A percentile compares a stretch with the other conserved stretches of the same genome.
phyloP scores from a whole-genome alignment of 2,797 vertebrate genomes.

The Setipinna tenuifilis region DNA sequence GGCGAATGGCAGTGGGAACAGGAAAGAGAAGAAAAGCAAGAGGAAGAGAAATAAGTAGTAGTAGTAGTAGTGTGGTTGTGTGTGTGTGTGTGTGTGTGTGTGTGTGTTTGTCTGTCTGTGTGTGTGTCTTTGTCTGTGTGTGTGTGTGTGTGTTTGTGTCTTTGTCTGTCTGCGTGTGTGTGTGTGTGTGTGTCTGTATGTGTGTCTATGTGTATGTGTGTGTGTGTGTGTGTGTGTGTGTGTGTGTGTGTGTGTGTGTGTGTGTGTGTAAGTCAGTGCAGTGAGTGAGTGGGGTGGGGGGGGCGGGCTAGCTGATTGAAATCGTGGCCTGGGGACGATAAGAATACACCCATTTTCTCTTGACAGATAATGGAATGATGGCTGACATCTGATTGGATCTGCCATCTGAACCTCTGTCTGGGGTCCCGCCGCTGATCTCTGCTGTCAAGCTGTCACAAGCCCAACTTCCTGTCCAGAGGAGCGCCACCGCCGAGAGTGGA shows the following conservation, averaged over 20 bases:
- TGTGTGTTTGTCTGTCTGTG: too few relatives aligned
- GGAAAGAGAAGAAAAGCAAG: too few relatives aligned
- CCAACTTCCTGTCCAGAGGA: neutral
- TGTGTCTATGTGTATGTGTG: constrained; percentile 29
- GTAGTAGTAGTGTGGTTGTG: neutral
- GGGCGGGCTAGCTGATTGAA: constrained; percentile 34
- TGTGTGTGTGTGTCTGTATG: constrained; percentile 34
- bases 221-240: too few relatives aligned
- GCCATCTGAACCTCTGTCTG: constrained; percentile 30
- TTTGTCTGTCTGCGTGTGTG: too few relatives aligned
- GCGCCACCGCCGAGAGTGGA: neutral
- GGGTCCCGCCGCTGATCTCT: constrained; percentile 34
- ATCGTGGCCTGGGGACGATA: constrained; percentile 35
- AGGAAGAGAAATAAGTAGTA: neutral
- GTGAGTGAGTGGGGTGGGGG: constrained; percentile 26
- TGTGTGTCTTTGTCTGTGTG: too few relatives aligned
- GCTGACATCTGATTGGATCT: constrained; percentile 48
- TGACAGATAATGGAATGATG: constrained; percentile 47
- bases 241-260: neutral
- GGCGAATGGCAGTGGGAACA: neutral
- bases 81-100: constrained; percentile 43
- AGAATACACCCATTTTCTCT: constrained; percentile 41
- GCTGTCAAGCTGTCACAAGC: constrained; percentile 34
- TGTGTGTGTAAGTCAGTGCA: constrained; percentile 44
- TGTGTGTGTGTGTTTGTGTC: too few relatives aligned